Percentiles rank a stretch among this genome's conserved stretches.
Evolutionary conservation across 37 sponge, comb jelly and placozoan species (phyloP).

Genomic region (Tethya wilhelma): DNA sequence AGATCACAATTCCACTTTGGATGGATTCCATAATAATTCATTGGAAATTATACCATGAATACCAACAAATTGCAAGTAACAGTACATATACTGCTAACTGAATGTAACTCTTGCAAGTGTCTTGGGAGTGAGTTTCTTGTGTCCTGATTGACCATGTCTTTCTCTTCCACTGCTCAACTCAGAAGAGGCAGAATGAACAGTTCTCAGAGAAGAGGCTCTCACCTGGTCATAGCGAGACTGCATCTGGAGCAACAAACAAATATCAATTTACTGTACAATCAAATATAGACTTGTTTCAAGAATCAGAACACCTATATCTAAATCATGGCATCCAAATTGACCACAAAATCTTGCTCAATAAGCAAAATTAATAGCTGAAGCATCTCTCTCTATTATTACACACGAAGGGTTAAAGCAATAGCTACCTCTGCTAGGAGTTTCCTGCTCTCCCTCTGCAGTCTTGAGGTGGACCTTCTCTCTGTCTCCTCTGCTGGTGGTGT

Average conservation of each 20-base stretch:
- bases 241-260: constrained; percentile 17
- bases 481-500: background rate
- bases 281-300: background rate
- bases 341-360: constrained; percentile 1
- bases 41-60: too few species aligned
- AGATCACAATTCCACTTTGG: too few species aligned
- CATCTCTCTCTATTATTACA: background rate
- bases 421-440: constrained; percentile 43
- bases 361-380: background rate
- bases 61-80: too few species aligned
- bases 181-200: background rate
- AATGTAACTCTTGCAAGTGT: background rate
- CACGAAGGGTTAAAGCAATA: background rate
- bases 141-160: background rate
- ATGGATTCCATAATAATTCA: too few species aligned
- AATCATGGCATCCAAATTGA: background rate
- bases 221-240: constrained; percentile 50
- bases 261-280: background rate
- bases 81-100: background rate
- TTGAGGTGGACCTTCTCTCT: background rate
- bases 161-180: background rate
- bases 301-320: too few species aligned
- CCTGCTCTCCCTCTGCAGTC: constrained; percentile 40
- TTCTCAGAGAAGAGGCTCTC: constrained; percentile 19
- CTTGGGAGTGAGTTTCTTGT: background rate